A percentile compares a stretch with the other conserved stretches of the same genome.
These are phyloP conservation scores for Lutraria rhynchaena DNA, from an alignment of 1,140 invertebrate genomes.

Conservation along the genomic window DNA sequence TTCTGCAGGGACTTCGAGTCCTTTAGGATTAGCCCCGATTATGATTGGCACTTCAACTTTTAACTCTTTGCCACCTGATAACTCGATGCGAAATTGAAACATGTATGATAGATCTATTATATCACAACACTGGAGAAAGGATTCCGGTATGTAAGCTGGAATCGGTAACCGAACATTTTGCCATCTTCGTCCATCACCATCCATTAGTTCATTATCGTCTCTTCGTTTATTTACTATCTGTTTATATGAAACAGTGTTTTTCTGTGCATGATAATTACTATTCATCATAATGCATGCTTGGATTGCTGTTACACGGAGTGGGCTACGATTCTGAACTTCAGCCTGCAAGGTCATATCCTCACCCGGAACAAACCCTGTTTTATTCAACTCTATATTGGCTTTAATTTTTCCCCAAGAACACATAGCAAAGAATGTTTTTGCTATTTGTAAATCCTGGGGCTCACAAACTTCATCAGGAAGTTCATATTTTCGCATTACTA, in stretches of 20 bases:
- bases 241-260: conserved; percentile 68
- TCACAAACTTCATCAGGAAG: conserved; percentile 60
- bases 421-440: conserved; percentile 69
- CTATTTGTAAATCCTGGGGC: conserved; percentile 39
- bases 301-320: conserved; percentile 74
- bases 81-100: conserved; percentile 79
- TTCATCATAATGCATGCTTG: conserved; percentile 78
- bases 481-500: conserved; percentile 70
- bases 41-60: conserved; percentile 71
- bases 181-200: conserved; percentile 80
- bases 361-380: conserved; percentile 75
- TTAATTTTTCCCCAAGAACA: conserved; percentile 76
- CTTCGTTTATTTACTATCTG: conserved; percentile 80
- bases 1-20: conserved; percentile 63
- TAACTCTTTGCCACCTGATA: conserved; percentile 70
- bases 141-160: conserved; percentile 81
- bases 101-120: conserved; percentile 80
- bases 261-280: conserved; percentile 76
- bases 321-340: conserved; percentile 75
- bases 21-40: conserved; percentile 72
- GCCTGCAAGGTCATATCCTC: conserved; percentile 79
- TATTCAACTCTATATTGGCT: conserved; percentile 67
- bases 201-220: conserved; percentile 76
- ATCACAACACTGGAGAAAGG: conserved; percentile 78
- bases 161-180: conserved; percentile 77